Percentiles rank a stretch among this genome's conserved stretches.
Conservation (phyloP, 2,888 invertebrate genomes). For the Diachrysia chrysitis region DNA sequence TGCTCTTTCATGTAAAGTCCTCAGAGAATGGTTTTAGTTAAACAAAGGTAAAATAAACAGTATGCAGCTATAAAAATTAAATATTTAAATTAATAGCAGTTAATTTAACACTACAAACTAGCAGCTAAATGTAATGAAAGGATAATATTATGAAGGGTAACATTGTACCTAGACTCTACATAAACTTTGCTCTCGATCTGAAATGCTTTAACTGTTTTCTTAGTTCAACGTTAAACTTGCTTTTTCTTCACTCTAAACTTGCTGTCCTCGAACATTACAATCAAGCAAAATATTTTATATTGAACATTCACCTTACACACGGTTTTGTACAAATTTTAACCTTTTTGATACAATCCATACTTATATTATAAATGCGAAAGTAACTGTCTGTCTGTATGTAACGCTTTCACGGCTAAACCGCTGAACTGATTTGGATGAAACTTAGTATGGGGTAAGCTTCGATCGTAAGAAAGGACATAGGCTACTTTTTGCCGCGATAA, state of each 20-base stretch:
- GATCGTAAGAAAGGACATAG: no score
- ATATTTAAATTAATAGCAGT: conserved; percentile 43
- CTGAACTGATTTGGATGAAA: no score
- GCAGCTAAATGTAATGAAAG: conserved; percentile 54
- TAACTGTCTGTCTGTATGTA: no score
- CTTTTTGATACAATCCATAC: no score
- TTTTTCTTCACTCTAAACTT: neutral
- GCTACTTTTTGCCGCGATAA: no score
- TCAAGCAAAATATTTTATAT: neutral
- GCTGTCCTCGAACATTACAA: neutral
- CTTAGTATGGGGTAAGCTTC: no score
- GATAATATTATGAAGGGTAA: conserved; percentile 54
- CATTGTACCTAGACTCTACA: conserved; percentile 31
- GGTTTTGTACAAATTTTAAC: no score
- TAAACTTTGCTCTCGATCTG: conserved; percentile 30
- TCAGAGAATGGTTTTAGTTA: neutral
- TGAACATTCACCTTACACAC: no score
- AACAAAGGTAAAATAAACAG: conserved; percentile 29
- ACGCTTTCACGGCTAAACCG: no score
- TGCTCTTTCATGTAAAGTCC: neutral
- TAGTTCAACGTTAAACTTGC: conserved; percentile 38
- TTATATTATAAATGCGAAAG: no score
- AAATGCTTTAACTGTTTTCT: conserved; percentile 44
- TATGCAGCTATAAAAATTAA: conserved; percentile 45
- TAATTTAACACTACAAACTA: conserved; percentile 32